Percentiles rank a stretch among this genome's conserved stretches.
Evolutionary conservation across 92 coral and sea anemone species (phyloP).

Genomic region (Plumapathes pennacea): DNA sequence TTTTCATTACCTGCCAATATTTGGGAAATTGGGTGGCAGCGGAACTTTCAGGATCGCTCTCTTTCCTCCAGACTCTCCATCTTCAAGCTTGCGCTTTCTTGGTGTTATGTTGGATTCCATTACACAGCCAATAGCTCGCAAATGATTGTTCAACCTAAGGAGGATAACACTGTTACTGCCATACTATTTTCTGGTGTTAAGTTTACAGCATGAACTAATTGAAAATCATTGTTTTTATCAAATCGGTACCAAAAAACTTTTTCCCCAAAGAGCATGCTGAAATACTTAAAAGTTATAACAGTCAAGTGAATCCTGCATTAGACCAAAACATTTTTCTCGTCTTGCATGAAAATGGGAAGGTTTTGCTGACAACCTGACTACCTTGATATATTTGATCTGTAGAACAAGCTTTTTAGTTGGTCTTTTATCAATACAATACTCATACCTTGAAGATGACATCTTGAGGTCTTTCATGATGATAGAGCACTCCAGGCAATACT

Average conservation of each 20-base stretch:
- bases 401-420: too few relatives aligned
- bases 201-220: too few relatives aligned
- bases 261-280: too few relatives aligned
- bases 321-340: too few relatives aligned
- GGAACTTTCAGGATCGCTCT: constrained; percentile 75
- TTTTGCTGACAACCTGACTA: too few relatives aligned
- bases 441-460: constrained; percentile 63
- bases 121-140: constrained; percentile 76
- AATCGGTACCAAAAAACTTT: neutral
- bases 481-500: constrained; percentile 67
- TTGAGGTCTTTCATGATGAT: constrained; percentile 71
- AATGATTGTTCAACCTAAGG: constrained; percentile 59
- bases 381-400: too few relatives aligned
- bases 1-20: too few relatives aligned
- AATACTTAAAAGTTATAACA: too few relatives aligned
- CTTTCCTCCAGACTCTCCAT: constrained; percentile 17
- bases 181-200: too few relatives aligned
- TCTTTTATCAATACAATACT: too few relatives aligned
- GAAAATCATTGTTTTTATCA: neutral
- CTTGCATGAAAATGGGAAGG: too few relatives aligned
- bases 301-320: too few relatives aligned
- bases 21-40: constrained; percentile 74
- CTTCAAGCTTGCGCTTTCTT: constrained; percentile 67
- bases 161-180: neutral
- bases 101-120: constrained; percentile 53